Evolutionary conservation across 2,113 vertebrate genomes (phyloP), one percentile per base, ranked within the genome.

Genomic region (Microcebus ravelobensis): DNA sequence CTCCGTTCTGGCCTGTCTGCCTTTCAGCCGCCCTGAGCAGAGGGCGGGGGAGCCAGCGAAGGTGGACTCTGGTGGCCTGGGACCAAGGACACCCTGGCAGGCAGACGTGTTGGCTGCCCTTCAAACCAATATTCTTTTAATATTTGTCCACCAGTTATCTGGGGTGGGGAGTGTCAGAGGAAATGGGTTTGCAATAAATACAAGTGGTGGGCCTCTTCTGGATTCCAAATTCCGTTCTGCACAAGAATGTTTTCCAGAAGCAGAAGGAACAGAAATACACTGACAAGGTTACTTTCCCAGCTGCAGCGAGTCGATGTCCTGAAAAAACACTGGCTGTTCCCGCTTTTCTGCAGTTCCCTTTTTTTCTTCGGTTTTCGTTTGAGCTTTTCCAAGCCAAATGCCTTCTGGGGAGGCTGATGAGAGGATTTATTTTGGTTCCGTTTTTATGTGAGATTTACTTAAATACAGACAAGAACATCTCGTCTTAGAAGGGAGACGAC

Each of bases 371-470:
- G 68, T 92, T 74, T 96, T 68, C 0, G 1, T 95, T 87, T 88
- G 87, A 96, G 84, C 12, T 79, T 96, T 77, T 89, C 71, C 95
- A 92, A 88, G 87, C 84, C 70, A 96, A 94, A 61, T 6, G 12
- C 55, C 73, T 88, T 92, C 77, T 74, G 82, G 68, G 77, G 77
- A 73, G 31, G 48, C 82, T 93, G 45, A 2, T 57, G 57, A 85
- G 76, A 77, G 48, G 71, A 65, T 96, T 96, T 94, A 85, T 84
- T 95, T 95, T 79, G 76, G 88, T 93, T 86, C 71, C 1, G 2
- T 90, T 83, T 97, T 91, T 82, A 91, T 91, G 65, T 91, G 68
- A 91, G 85, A 74, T 86, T 55, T 83, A 88, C 94, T 92, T 90
- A 84, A 96, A 83, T 91, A 61, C 5, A 85, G 85, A 61, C 0